Evolutionary conservation across 2,797 vertebrate species (phyloP), one percentile per base, ranked within the genome.

Genomic region (Triplophysa bombifrons): DNA sequence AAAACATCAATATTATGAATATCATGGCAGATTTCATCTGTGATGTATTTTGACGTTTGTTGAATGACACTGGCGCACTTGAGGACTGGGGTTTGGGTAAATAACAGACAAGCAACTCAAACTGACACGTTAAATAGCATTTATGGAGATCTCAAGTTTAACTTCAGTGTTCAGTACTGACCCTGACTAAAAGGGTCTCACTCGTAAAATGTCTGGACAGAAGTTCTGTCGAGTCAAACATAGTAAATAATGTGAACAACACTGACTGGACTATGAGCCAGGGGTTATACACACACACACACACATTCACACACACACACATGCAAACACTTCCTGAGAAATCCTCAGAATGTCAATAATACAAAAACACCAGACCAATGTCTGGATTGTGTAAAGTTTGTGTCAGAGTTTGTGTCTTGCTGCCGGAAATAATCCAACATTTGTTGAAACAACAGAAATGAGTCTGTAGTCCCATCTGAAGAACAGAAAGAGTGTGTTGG

Each of bases 261-360:
- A 69, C 65, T 78, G 76, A 70, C 76, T 61, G 55, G 67, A 78
- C 46, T 25, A 71, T 76, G 66, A 76, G 74, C 48, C 67, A 76
- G 69, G 5, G 51, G 73, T 81, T 53, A 5, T 12, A 56, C 13
- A 44, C 51, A 13, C 27, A 20, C 30, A 34, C 61, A 64, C 7
- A 30, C 34, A 56, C 60, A 50, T 17, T 61, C 51, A 73, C 67
- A 50, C 38, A 38, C 34, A 51, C 55, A 58, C 7, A 41, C 38
- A 58, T 55, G 46, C 22, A 72, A 46, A 72, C 69, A 16, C 16
- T 50, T 50, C 16, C 48, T 55, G 51, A 53, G 20, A 22, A 56
- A 56, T 11, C 55, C 55, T 56, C 55, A 22, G 55, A 56, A 56
- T 56, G 55, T 56, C 55, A 56, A 22, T 22, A 22, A 22, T 11